Percentiles rank a stretch among this genome's conserved stretches.
These are phyloP conservation scores for Coregonus clupeaformis DNA, from an alignment of 2,113 vertebrate genomes.

Conservation along the genomic window DNA sequence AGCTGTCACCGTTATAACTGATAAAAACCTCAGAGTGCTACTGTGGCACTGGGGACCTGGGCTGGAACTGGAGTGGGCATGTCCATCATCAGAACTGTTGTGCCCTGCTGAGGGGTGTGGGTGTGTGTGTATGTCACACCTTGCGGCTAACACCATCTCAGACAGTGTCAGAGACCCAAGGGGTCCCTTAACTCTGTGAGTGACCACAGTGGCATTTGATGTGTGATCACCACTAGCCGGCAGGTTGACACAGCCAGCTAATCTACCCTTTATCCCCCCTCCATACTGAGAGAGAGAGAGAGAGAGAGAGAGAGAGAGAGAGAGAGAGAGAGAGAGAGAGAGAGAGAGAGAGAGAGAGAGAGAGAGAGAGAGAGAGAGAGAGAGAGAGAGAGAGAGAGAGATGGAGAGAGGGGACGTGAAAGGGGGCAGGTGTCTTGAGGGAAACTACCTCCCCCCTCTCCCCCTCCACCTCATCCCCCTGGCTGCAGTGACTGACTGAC, in stretches of 20 bases:
- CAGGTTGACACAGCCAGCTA: slow-evolving; percentile 51
- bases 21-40: slow-evolving; percentile 5
- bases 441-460: slow-evolving; percentile 49
- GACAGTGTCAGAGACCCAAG: slow-evolving; percentile 23
- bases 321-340: slow-evolving; percentile 20
- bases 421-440: slow-evolving; percentile 69
- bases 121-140: slow-evolving; percentile 9
- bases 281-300: not conserved
- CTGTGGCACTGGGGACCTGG: not conserved
- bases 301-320: slow-evolving; percentile 34
- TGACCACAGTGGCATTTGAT: slow-evolving; percentile 66
- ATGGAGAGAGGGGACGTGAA: slow-evolving; percentile 54
- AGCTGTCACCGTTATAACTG: slow-evolving; percentile 28
- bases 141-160: not conserved
- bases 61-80: not conserved
- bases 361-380: slow-evolving; percentile 1
- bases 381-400: slow-evolving; percentile 38
- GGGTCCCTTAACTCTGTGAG: slow-evolving; percentile 50
- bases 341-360: slow-evolving; percentile 27
- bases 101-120: too few species aligned
- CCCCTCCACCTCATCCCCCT: slow-evolving; percentile 38
- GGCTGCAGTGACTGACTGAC: slow-evolving; percentile 39
- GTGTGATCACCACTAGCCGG: slow-evolving; percentile 53
- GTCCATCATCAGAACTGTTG: not conserved
- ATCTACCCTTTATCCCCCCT: slow-evolving; percentile 64